These are phyloP conservation scores for Embiotoca jacksoni DNA, from an alignment of 2,113 vertebrate genomes.

Conservation along the genomic window DNA sequence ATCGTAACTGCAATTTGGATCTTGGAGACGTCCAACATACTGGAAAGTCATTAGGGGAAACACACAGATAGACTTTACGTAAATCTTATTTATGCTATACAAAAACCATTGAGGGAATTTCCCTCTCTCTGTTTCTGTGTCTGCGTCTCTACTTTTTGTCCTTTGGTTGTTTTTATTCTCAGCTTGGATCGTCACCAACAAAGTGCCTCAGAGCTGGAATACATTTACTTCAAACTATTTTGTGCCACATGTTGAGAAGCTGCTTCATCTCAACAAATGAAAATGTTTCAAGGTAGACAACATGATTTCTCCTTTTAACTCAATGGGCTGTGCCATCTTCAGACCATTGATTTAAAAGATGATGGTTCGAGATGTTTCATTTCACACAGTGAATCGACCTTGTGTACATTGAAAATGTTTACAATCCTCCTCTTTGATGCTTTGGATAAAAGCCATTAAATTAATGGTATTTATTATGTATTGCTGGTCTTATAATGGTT, in stretches of 20 bases:
- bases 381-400: constrained; percentile 8
- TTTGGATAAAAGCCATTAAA: constrained; percentile 22
- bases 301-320: constrained; percentile 56
- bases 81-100: constrained; percentile 27
- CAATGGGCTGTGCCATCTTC: constrained; percentile 40
- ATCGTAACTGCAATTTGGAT: constrained; percentile 32
- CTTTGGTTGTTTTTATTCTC: constrained; percentile 12
- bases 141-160: not conserved
- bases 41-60: constrained; percentile 25
- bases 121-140: not conserved
- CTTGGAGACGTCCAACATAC: not conserved
- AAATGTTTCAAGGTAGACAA: constrained; percentile 41
- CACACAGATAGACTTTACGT: constrained; percentile 17
- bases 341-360: constrained; percentile 55
- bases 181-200: not conserved
- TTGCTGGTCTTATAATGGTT: not conserved
- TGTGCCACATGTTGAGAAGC: not conserved
- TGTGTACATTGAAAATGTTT: not conserved
- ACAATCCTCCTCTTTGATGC: not conserved
- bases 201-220: constrained; percentile 19
- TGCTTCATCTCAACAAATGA: constrained; percentile 27
- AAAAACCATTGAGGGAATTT: constrained; percentile 17
- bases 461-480: not conserved
- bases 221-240: not conserved
- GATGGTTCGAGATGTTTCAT: constrained; percentile 11